Percentiles rank a stretch among this genome's conserved stretches.
phyloP scores from a whole-genome alignment of 2,888 invertebrate genomes.

The Odontothrips loti region DNA sequence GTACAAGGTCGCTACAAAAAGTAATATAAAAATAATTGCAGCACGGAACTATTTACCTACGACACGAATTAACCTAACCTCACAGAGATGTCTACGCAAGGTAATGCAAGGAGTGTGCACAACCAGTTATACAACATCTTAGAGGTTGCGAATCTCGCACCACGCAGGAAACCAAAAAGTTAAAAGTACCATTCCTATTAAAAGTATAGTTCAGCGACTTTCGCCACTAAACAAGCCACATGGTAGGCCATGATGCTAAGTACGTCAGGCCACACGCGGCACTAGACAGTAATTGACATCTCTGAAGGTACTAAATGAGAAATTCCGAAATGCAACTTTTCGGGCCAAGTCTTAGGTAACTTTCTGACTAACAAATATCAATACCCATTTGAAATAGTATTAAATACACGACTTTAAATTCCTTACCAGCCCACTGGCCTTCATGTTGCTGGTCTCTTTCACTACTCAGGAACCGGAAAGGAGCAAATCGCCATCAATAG shows the following conservation, averaged over 20 bases:
- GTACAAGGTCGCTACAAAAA: too few relatives aligned
- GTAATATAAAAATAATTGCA: too few relatives aligned
- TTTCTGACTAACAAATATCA: background rate
- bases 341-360: background rate
- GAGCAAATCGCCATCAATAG: background rate
- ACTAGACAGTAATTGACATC: background rate
- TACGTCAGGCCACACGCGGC: conserved; percentile 23
- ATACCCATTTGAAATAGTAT: background rate
- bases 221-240: background rate
- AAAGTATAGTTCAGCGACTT: too few relatives aligned
- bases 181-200: too few relatives aligned
- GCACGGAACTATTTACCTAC: too few relatives aligned
- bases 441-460: conserved; percentile 3
- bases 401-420: background rate
- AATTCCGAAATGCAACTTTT: background rate
- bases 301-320: background rate
- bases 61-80: too few relatives aligned
- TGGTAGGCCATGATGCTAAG: background rate
- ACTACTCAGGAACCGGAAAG: conserved; percentile 16
- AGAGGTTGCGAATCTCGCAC: too few relatives aligned
- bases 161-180: too few relatives aligned
- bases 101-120: too few relatives aligned
- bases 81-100: too few relatives aligned
- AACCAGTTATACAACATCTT: too few relatives aligned
- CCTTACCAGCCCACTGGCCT: conserved; percentile 14